Base-by-base conservation (phyloP, 2,113 vertebrate genomes). In the Paratilapia polleni region DNA sequence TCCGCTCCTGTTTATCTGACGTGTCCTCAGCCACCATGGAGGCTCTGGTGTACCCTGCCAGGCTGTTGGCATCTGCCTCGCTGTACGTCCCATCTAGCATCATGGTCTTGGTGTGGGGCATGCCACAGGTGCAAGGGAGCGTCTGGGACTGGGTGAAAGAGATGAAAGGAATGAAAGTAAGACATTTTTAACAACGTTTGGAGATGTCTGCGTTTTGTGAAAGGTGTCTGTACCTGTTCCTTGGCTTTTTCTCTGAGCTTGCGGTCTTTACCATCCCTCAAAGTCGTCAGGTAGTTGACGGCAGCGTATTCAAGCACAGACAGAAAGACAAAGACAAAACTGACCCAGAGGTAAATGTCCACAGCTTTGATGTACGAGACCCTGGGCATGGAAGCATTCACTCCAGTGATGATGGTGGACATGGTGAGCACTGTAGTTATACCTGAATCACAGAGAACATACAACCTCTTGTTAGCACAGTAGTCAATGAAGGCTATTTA, bases 361-460 rank as follows among this genome's bases (percentile, higher is more conserved):
- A 96, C 95, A 13, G 96, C 96, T 90, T 96, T 96, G 86, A 96
- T 96, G 91, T 96, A 96, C 64, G 96, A 96, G 20, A 96, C 95
- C 75, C 95, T 84, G 47, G 96, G 95, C 96, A 96, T 96, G 79
- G 96, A 96, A 70, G 96, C 96, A 38, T 96, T 96, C 57, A 96
- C 96, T 22, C 96, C 96, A 1, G 96, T 97, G 93, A 97, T 97
- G 92, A 97, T 97, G 91, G 97, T 97, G 80, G 97, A 97, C 97
- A 97, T 97, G 80, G 98, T 99, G 90, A 99, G 95, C 88, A 98
- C 98, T 0, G 97, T 99, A n/a, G 97, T 98, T 91, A 98, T 99
- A 9, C 97, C 97, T 99, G 83, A 31, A 75, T 17, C 41, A 81
- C 41, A 81, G 20, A 63, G 10, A 76, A 54, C 31, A 84, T 17